Conservation (phyloP, 2,888 invertebrate species). For the Malthinus seriepunctatus region DNA sequence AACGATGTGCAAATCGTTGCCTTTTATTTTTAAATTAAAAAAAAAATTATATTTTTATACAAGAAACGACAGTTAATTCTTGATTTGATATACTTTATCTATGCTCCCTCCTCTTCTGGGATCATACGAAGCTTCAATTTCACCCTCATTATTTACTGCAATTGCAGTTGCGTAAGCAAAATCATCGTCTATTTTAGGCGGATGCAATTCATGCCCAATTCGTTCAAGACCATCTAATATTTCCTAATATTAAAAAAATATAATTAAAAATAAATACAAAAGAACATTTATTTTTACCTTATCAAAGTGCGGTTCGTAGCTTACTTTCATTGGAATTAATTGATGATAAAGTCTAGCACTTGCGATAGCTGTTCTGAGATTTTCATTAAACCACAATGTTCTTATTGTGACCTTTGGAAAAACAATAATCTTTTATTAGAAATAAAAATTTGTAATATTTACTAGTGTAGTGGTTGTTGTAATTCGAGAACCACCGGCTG, state of each 20-base stretch:
- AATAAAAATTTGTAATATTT: no score
- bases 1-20: no score
- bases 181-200: constrained; percentile 53
- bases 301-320: constrained; percentile 57
- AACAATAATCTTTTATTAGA: no score
- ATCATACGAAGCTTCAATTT: constrained; percentile 52
- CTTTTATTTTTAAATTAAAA: no score
- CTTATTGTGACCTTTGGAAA: constrained; percentile 58
- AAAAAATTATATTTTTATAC: no score
- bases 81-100: no score
- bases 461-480: constrained; percentile 79
- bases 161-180: constrained; percentile 66
- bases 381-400: constrained; percentile 60
- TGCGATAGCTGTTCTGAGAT: constrained; percentile 59
- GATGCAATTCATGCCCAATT: constrained; percentile 59
- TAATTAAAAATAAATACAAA: constrained; percentile 41
- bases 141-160: constrained; percentile 57
- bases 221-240: no score
- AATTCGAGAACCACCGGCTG: constrained; percentile 90
- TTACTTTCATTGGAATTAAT: constrained; percentile 60
- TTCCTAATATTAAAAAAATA: no score
- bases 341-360: constrained; percentile 65
- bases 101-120: constrained; percentile 57
- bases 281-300: constrained; percentile 47
- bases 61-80: no score